Evolutionary conservation across 2,797 vertebrate species (phyloP).

Genomic region (Semaprochilodus insignis): DNA sequence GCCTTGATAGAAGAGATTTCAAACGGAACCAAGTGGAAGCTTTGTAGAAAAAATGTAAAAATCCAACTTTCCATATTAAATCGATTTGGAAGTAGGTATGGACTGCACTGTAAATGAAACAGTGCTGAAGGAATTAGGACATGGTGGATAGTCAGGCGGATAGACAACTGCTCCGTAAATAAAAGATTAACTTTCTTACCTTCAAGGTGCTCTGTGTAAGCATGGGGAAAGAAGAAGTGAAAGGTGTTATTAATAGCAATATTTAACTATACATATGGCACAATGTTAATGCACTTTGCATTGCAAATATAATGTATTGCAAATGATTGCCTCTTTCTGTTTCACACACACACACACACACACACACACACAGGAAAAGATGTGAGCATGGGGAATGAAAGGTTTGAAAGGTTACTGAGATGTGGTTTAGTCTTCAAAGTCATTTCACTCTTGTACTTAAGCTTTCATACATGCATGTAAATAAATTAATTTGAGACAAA

Average conservation of each 20-base stretch:
- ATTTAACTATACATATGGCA: background rate
- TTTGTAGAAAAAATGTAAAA: background rate
- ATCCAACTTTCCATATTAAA: no score
- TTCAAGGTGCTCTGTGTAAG: conserved; percentile 52
- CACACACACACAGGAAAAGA: no score
- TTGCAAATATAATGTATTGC: no score
- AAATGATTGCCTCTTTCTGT: no score
- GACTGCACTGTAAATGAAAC: background rate
- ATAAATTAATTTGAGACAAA: no score
- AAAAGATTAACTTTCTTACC: conserved; percentile 44
- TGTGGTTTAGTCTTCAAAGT: no score
- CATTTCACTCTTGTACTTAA: no score
- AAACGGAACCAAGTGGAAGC: background rate
- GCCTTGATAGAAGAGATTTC: background rate
- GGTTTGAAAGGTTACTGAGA: no score
- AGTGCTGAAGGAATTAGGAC: background rate
- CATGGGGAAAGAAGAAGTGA: background rate
- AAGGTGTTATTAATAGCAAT: background rate
- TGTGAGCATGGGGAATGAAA: no score
- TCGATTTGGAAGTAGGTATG: background rate
- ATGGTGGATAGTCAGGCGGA: background rate
- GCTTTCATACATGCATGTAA: no score
- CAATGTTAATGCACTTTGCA: background rate
- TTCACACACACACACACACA: background rate
- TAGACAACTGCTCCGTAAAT: background rate